These are phyloP conservation scores for Apamea monoglypha DNA, from an alignment of 2,888 invertebrate genomes.

Conservation along the genomic window DNA sequence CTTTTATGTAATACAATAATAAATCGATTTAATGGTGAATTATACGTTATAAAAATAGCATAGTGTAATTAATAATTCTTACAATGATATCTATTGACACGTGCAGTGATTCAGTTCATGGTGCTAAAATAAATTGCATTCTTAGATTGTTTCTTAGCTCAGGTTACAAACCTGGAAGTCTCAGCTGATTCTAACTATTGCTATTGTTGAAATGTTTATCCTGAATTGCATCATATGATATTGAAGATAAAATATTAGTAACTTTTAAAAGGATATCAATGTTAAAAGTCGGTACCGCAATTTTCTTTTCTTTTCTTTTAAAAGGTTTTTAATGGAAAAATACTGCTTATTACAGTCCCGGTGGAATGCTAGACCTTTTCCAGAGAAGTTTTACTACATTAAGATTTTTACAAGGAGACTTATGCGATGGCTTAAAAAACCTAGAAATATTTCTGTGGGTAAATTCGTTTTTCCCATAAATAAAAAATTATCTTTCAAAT, in stretches of 20 bases:
- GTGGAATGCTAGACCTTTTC: conserved; percentile 11
- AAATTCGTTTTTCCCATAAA: neutral
- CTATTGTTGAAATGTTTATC: neutral
- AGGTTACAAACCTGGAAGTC: neutral
- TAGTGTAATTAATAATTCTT: neutral
- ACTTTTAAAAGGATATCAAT: neutral
- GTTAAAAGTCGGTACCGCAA: neutral
- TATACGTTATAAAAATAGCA: neutral
- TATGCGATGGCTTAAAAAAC: conserved; percentile 2
- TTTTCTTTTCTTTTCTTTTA: neutral
- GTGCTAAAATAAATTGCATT: neutral
- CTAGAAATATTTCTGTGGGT: too few species aligned
- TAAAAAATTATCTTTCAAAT: neutral
- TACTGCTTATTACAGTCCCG: conserved; percentile 21
- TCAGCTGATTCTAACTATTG: neutral
- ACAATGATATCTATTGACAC: neutral
- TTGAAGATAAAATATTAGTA: neutral
- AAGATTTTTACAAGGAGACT: conserved; percentile 28
- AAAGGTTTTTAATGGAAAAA: conserved; percentile 19
- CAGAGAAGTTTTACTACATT: conserved; percentile 4
- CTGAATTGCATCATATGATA: neutral
- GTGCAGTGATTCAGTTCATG: neutral
- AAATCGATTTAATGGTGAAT: neutral
- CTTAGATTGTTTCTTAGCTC: neutral
- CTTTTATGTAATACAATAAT: neutral